Base-by-base conservation (phyloP, 2,113 vertebrate species). In the Camelus bactrianus region DNA sequence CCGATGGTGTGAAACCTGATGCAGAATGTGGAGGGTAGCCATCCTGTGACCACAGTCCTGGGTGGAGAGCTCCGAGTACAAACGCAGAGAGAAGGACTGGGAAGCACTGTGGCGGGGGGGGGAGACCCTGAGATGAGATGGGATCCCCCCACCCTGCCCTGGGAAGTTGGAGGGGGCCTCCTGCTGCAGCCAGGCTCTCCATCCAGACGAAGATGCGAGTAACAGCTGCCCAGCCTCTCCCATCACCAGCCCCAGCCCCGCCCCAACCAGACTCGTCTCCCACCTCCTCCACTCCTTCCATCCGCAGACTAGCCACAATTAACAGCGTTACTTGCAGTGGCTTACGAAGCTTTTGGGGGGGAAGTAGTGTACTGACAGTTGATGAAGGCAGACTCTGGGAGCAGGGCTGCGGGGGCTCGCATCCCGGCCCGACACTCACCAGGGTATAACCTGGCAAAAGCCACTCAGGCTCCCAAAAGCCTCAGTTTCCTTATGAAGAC, bases 11-110 rank as follows among this genome's bases (percentile, higher is more conserved):
- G 4, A 69, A 69, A 85, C 91, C 81, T 86, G 87, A 58, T 50
- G 84, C 84, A 42, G 62, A 28, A 30, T 0, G 1, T 38, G 38
- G 83, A 95, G 20, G 54, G 54, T 8, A 92, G 89, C 93, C 67
- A 79, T 30, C 4, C 65, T n/a, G 24, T 58, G 65, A 87, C 96
- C 94, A 52, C 95, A 88, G 77, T 26, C 82, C 91, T 88, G 77
- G 0, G 38, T 6, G 42, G 79, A 73, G 54, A 3, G 0, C 58
- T 58, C 60, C 67, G 64, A 50, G 77, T 26, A 82, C 72, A 60
- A 14, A 91, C 56, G 70, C 62, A 38, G 16, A 65, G 46, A 10
- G 30, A 79, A 60, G 38, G 11, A 1, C 9, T 12, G 14, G 70
- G 64, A 77, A 35, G 5, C 0, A 0, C 52, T 2, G 17, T n/a